Evolutionary conservation across 2,888 invertebrate species (phyloP).

Genomic region (Habrosyne pyritoides): DNA sequence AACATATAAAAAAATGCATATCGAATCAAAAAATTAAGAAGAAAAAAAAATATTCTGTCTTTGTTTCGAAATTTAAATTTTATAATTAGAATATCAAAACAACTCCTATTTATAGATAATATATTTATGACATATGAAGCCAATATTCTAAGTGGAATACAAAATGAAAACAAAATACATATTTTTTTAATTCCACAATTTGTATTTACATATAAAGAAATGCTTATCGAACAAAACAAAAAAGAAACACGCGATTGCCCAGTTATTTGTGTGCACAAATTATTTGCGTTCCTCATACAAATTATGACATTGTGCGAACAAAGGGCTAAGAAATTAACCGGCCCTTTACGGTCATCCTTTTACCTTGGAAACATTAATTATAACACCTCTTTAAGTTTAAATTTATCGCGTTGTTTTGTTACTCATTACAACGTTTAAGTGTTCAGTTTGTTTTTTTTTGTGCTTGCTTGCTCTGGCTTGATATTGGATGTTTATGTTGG

Average conservation of each 20-base stretch:
- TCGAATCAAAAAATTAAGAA: too few relatives aligned
- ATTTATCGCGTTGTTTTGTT: slow-evolving; percentile 78
- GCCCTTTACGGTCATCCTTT: slow-evolving; percentile 69
- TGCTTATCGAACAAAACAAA: slow-evolving; percentile 8
- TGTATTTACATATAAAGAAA: slow-evolving; percentile 8
- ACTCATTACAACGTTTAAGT: slow-evolving; percentile 59
- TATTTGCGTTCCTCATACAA: slow-evolving; percentile 64
- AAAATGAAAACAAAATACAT: neutral
- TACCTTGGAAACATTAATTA: slow-evolving; percentile 77
- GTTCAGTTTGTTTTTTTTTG: slow-evolving; percentile 50
- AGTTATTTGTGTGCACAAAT: slow-evolving; percentile 43
- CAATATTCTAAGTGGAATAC: slow-evolving; percentile 3
- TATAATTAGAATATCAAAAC: too few relatives aligned
- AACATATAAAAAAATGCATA: slow-evolving; percentile 9
- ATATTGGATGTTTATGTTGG: slow-evolving; percentile 72
- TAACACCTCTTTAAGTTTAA: slow-evolving; percentile 80
- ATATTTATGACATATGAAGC: too few relatives aligned
- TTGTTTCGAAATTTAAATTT: too few relatives aligned
- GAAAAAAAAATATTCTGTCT: too few relatives aligned
- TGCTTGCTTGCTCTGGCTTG: slow-evolving; percentile 45
- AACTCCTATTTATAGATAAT: too few relatives aligned
- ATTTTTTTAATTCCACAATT: neutral
- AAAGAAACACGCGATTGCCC: slow-evolving; percentile 22
- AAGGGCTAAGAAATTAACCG: slow-evolving; percentile 67
- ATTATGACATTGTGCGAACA: slow-evolving; percentile 73